Base-by-base conservation (phyloP, 2,888 invertebrate species). In the Caenorhabditis sulstoni region DNA sequence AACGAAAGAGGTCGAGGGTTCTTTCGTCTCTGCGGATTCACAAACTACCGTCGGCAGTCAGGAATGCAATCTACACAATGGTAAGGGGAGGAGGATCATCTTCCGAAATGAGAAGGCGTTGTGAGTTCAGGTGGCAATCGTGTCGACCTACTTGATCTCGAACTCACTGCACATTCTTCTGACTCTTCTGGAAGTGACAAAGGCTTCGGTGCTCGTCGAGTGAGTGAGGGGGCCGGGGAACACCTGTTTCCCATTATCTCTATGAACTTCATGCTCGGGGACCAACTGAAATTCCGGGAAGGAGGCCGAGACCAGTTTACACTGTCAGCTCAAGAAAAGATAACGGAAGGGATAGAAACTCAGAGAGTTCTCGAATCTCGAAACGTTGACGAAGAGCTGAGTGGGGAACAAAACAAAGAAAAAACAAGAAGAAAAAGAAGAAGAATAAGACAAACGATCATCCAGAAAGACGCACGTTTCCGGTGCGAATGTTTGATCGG, bases 1-100 rank as follows among this genome's bases (percentile, higher is more conserved):
- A 59, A 47, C 29, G 70, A 20, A 70, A 70, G 35, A 50, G 68
- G 18, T 83, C 82, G 1, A 52, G 79, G 22, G 68, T 83, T 1
- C 39, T 84, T 9, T 73, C 82, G 8, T 81, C 84, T 7, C 22
- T 82, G 11, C 52, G 73, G 11, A 66, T 82, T 16, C 44, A 62
- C 11, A 76, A 79, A 57, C 47, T 84, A 45, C 73, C 84, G n/a
- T 64, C 77, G 4, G 67, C 70, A 39, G 83, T 85, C 11, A 50
- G 84, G 20, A 84, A 87, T 49, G 87, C 87, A 3, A 85, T 87
- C 20, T 81, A 83, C 52, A 86, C 87, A 35, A 88, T 88, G 81
- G 82, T 81, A 22, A 70, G 64, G 14, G 12, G 0, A 44, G 4
- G 35, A 3, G n/a, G 47, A 55, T 14, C 50, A 37, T 9, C 9